These are phyloP conservation scores for Microtus montanus DNA, from an alignment of 2,113 vertebrate genomes.

Conservation along the genomic window DNA sequence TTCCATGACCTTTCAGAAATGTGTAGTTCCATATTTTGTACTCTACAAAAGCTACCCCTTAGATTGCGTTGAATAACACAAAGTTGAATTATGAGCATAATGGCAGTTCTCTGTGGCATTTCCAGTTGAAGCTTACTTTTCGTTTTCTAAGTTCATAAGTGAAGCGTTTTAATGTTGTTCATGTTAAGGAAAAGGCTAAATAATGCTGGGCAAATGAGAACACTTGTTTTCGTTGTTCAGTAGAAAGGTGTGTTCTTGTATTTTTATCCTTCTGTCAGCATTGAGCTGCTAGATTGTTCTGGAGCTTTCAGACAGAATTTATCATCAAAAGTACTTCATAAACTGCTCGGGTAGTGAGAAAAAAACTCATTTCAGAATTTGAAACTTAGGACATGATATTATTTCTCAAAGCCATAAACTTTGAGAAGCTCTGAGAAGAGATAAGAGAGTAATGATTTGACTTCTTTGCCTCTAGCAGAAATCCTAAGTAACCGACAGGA, in stretches of 20 bases:
- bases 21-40: conserved; percentile 69
- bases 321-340: not conserved
- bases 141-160: conserved; percentile 64
- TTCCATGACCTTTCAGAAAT: conserved; percentile 77
- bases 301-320: conserved; percentile 38
- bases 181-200: conserved; percentile 73
- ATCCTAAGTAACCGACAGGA: conserved; percentile 1
- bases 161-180: conserved; percentile 63
- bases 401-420: conserved; percentile 31
- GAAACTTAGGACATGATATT: conserved; percentile 6
- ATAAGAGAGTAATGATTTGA: not conserved
- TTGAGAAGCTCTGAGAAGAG: not conserved
- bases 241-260: conserved; percentile 34
- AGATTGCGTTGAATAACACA: conserved; percentile 67
- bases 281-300: conserved; percentile 42
- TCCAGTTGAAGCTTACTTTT: conserved; percentile 70
- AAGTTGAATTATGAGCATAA: conserved; percentile 73
- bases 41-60: conserved; percentile 69
- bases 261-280: conserved; percentile 36
- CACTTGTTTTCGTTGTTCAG: conserved; percentile 34
- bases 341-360: conserved; percentile 8
- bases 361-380: conserved; percentile 14
- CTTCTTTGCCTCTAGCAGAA: conserved; percentile 36
- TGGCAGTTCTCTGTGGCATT: conserved; percentile 73
- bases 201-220: conserved; percentile 52